Conservation (phyloP, 1,140 invertebrate species). For the Bombus haemorrhoidalis region DNA sequence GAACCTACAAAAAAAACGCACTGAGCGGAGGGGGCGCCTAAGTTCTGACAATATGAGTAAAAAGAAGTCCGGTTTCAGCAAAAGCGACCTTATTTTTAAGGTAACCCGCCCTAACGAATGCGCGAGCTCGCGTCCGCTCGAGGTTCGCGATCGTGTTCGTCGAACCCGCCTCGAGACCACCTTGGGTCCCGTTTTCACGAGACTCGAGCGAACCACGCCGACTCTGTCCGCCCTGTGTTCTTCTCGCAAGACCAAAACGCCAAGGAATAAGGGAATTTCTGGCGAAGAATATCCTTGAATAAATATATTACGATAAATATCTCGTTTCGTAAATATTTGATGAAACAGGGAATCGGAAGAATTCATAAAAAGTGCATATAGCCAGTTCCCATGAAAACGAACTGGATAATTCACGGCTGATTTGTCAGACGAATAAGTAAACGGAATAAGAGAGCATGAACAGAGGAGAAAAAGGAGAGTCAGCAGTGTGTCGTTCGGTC, state of each 20-base stretch:
- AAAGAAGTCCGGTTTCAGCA: constrained; percentile 94
- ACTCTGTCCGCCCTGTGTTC: not conserved
- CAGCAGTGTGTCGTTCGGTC: constrained; percentile 49
- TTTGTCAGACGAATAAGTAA: not conserved
- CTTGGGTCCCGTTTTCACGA: constrained; percentile 63
- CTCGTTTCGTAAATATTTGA: not conserved
- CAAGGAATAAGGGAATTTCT: not conserved
- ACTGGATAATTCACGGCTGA: not conserved
- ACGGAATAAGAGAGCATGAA: not conserved
- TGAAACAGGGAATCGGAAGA: not conserved
- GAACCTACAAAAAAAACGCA: constrained; percentile 98
- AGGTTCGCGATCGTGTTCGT: constrained; percentile 55
- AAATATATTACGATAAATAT: not conserved
- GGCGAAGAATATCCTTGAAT: not conserved
- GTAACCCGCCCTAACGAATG: constrained; percentile 87
- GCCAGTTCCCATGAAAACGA: not conserved
- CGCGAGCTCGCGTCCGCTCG: constrained; percentile 77
- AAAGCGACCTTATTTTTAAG: constrained; percentile 98
- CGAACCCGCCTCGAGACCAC: constrained; percentile 64
- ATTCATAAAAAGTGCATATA: too few relatives aligned
- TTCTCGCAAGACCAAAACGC: not conserved
- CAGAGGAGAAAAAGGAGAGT: not conserved
- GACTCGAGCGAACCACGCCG: constrained; percentile 67
- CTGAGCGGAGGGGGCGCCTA: constrained; percentile 95
- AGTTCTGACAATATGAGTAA: constrained; percentile 93